A percentile compares a stretch with the other conserved stretches of the same genome.
Evolutionary conservation across 2,888 invertebrate genomes (phyloP).

Genomic region (Pilophorus perplexus): DNA sequence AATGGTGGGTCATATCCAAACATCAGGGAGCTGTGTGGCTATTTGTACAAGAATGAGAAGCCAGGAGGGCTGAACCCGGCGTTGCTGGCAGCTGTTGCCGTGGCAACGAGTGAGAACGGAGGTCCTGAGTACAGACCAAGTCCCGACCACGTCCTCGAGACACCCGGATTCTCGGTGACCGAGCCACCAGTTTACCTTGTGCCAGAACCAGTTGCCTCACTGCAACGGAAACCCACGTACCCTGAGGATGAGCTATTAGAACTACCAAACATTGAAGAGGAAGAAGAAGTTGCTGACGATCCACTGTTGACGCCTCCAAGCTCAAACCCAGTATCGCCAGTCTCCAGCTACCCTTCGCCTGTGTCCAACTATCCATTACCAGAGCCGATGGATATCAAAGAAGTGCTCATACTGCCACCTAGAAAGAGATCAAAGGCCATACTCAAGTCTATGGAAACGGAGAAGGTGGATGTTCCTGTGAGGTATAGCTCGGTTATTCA

Average conservation of each 20-base stretch:
- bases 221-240: slow-evolving; percentile 46
- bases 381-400: slow-evolving; percentile 55
- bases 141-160: slow-evolving; percentile 47
- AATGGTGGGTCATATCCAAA: slow-evolving; percentile 45
- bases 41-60: slow-evolving; percentile 52
- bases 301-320: slow-evolving; percentile 58
- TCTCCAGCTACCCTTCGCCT: slow-evolving; percentile 51
- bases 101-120: slow-evolving; percentile 50
- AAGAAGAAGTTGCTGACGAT: slow-evolving; percentile 34
- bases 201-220: slow-evolving; percentile 49
- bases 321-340: slow-evolving; percentile 59
- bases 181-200: slow-evolving; percentile 50
- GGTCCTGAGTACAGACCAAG: slow-evolving; percentile 49
- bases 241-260: slow-evolving; percentile 40
- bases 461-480: slow-evolving; percentile 53
- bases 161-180: slow-evolving; percentile 46
- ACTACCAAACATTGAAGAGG: slow-evolving; percentile 45
- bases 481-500: slow-evolving; percentile 76
- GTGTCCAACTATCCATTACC: not conserved
- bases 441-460: slow-evolving; percentile 63
- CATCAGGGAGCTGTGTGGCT: slow-evolving; percentile 53
- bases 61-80: slow-evolving; percentile 50
- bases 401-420: slow-evolving; percentile 67
- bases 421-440: slow-evolving; percentile 77
- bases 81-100: slow-evolving; percentile 53